A percentile compares a stretch with the other conserved stretches of the same genome.
phyloP scores from a whole-genome alignment of 2,113 vertebrate genomes.

The Euleptes europaea region DNA sequence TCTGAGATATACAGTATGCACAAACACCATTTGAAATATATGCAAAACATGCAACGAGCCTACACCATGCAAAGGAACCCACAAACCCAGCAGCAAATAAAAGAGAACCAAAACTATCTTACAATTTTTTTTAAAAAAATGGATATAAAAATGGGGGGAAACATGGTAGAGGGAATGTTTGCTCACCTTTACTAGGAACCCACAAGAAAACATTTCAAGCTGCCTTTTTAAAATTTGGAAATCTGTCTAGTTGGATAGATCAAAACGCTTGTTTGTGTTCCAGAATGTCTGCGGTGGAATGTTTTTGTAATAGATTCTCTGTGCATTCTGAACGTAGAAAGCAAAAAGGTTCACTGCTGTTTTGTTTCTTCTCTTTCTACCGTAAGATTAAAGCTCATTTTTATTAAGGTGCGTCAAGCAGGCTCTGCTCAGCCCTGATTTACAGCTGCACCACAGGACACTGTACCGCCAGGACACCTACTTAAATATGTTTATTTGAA shows the following conservation, averaged over 20 bases:
- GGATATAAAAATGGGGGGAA: no score
- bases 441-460: neutral
- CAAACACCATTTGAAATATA: no score
- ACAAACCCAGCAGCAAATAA: no score
- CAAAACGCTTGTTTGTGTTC: neutral
- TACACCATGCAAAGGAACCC: no score
- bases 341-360: neutral
- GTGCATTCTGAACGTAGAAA: neutral
- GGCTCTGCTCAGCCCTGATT: neutral
- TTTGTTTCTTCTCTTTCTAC: neutral
- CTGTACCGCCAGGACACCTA: neutral
- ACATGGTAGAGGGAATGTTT: no score
- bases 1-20: no score
- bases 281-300: neutral
- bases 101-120: no score
- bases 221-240: neutral
- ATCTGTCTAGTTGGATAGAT: neutral
- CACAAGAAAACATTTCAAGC: neutral
- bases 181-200: no score
- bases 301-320: neutral
- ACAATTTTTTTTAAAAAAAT: no score
- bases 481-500: slow-evolving; percentile 19
- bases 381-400: slow-evolving; percentile 1
- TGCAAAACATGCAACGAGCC: no score
- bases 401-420: neutral